Evolutionary conservation across 2,888 invertebrate species (phyloP), one percentile per base, ranked within the genome.

Genomic region (Fragum fragum): DNA sequence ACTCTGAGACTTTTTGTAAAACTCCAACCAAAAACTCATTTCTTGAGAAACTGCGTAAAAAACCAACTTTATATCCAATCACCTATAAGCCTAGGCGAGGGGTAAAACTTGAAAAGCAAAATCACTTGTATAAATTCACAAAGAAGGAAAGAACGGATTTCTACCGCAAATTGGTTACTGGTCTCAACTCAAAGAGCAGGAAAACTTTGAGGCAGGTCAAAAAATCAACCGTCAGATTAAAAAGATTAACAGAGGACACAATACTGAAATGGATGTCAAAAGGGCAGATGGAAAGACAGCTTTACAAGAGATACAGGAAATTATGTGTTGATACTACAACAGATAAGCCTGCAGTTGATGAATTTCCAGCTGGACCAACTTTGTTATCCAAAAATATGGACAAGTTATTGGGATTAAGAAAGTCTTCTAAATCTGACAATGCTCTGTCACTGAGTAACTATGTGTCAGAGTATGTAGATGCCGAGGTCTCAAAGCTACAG

Each of bases 1-100:
- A 92, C 78, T 84, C 89, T 0, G 92, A 91, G 71, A 79, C 81
- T 26, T 92, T 90, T 69, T 92, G 92, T 70, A 87, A 85, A 69
- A 91, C 92, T 0, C 91, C 92, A 7, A 88, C 88, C 59, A 92
- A 92, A 79, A 92, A 90, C 72, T 76, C 83, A 28, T 88, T 89
- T 71, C 81, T 87, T 21, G 90, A 90, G 28, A 88, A 90, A 57
- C 79, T 93, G 61, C 80, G 93, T 42, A 88, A 88, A 29, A 88
- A 92, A 73, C 84, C 87, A 29, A 68, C 79, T 36, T 74, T 69
- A 5, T 92, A 88, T 72, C 92, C 91, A 6, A 76, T 91, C 16
- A 86, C 88, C 0, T 93, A 89, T 78, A 89, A 86, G 73, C 85
- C 86, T 28, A 84, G 88, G 28, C 71, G 85, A 73, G 88, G 90